Evolutionary conservation across 2,888 invertebrate species (phyloP).

Genomic region (Geotrupes spiniger): DNA sequence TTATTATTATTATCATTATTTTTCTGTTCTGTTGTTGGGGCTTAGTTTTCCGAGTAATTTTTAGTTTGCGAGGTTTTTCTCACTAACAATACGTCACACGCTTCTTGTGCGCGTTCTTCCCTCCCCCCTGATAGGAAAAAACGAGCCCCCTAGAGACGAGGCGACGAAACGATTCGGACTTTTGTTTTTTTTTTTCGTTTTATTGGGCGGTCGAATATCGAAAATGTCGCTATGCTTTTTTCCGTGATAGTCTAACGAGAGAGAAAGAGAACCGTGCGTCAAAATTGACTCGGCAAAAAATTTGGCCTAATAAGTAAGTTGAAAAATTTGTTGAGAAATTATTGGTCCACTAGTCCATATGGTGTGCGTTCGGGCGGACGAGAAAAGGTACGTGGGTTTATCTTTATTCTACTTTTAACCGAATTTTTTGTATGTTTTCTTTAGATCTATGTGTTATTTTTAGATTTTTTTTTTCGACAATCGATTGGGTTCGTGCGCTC

Average conservation of each 20-base stretch:
- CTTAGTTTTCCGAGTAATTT: no score
- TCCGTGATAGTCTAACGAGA: not conserved
- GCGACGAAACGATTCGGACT: not conserved
- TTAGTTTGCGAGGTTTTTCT: no score
- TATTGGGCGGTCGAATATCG: not conserved
- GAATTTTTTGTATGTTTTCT: constrained; percentile 2
- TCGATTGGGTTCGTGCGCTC: no score
- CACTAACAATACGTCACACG: no score
- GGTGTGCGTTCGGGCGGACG: constrained; percentile 1
- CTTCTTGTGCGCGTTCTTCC: no score
- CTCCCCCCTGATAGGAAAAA: no score
- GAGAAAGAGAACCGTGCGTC: not conserved
- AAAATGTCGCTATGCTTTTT: not conserved
- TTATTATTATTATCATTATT: no score
- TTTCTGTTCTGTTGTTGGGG: no score
- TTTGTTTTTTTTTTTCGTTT: constrained; percentile 1
- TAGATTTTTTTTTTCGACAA: not conserved
- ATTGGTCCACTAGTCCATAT: constrained; percentile 1
- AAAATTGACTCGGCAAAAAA: not conserved
- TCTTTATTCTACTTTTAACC: constrained; percentile 3
- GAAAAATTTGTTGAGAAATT: no score
- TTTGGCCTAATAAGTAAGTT: no score
- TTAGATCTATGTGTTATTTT: not conserved
- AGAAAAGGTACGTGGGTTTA: constrained; percentile 7
- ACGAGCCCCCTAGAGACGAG: not conserved